phyloP scores from a whole-genome alignment of 2,113 vertebrate species.

The Clinocottus analis region DNA sequence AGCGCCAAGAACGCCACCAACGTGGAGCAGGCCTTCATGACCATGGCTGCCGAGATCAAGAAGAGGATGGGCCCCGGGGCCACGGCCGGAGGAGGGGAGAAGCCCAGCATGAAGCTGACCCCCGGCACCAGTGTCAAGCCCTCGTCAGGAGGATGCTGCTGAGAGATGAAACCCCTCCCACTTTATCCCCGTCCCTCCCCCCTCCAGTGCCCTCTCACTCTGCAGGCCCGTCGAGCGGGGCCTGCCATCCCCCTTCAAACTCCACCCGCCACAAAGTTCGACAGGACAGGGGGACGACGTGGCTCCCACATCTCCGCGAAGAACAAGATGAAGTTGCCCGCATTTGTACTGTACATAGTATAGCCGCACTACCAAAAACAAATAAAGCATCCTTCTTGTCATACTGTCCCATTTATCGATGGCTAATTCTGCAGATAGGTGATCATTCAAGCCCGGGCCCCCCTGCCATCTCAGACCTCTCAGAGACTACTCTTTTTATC shows the following conservation, averaged over 20 bases:
- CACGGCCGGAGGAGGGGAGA: conserved; percentile 93
- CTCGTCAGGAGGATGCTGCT: conserved; percentile 95
- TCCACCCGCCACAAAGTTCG: conserved; percentile 80
- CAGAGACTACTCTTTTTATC: conserved; percentile 88
- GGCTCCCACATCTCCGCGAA: conserved; percentile 71
- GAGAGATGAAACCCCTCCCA: conserved; percentile 56
- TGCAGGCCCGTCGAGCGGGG: conserved; percentile 30
- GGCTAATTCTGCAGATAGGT: conserved; percentile 54
- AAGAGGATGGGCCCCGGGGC: conserved; percentile 99
- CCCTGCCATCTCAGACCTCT: conserved; percentile 73
- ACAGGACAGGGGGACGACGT: conserved; percentile 83
- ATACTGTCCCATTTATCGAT: conserved; percentile 56
- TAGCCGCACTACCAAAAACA: conserved; percentile 95
- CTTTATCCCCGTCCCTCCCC: background rate
- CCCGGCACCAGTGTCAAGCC: conserved; percentile 98
- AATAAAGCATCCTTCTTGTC: conserved; percentile 60
- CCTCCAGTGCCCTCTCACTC: background rate
- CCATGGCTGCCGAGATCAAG: conserved; percentile 99
- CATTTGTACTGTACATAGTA: conserved; percentile 95
- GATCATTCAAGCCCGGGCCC: conserved; percentile 36
- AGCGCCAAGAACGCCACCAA: conserved; percentile 99
- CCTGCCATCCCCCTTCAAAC: conserved; percentile 34
- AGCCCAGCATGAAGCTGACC: conserved; percentile 94
- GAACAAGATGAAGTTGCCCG: conserved; percentile 87
- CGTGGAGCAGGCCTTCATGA: conserved; percentile 99